These are phyloP conservation scores for Sialis lutaria DNA, from an alignment of 2,888 invertebrate genomes.

Conservation along the genomic window DNA sequence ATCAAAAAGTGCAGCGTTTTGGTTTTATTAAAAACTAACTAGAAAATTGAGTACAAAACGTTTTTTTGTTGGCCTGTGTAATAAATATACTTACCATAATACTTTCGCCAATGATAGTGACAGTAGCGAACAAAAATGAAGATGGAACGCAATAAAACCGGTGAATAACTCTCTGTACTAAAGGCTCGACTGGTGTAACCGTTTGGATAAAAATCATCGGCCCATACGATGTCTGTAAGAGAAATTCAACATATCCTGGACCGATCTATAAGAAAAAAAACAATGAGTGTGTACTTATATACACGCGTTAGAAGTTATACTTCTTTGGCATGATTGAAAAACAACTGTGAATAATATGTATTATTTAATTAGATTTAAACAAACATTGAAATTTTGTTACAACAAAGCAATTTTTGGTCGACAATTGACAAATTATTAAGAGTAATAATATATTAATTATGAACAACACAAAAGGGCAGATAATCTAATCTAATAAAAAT, in stretches of 20 bases:
- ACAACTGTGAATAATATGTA: conserved; percentile 4
- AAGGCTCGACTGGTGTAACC: conserved; percentile 60
- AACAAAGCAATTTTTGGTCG: no score
- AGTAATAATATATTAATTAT: no score
- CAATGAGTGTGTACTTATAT: no score
- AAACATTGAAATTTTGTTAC: not conserved
- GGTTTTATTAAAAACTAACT: no score
- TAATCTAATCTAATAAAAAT: no score
- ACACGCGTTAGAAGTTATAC: no score
- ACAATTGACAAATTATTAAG: no score
- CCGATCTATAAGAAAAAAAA: conserved; percentile 42
- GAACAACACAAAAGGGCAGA: no score
- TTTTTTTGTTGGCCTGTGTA: no score
- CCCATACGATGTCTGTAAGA: conserved; percentile 39
- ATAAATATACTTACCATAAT: conserved; percentile 34
- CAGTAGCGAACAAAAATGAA: conserved; percentile 42
- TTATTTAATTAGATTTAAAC: not conserved
- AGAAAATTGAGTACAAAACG: no score
- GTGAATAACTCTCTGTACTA: conserved; percentile 60
- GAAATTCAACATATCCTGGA: conserved; percentile 59
- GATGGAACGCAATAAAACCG: conserved; percentile 48
- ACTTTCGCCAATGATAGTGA: conserved; percentile 49
- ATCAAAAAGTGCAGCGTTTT: no score
- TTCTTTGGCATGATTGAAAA: no score
- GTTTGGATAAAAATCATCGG: conserved; percentile 50